Percentiles rank a stretch among this genome's conserved stretches.
Conservation (phyloP, 2,113 vertebrate genomes). For the Anas platyrhynchos region DNA sequence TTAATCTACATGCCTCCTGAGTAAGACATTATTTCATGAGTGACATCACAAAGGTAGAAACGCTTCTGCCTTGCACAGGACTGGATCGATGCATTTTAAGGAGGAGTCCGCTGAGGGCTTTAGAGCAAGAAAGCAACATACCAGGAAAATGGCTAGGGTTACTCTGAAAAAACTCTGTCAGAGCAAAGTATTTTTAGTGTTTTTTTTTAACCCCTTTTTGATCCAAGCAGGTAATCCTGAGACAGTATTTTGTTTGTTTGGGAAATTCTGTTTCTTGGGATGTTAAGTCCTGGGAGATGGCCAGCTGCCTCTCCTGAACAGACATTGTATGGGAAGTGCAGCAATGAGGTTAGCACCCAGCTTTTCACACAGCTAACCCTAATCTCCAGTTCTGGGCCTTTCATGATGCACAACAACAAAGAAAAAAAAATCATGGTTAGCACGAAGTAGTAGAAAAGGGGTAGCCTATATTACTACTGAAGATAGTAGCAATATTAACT, state of each 20-base stretch:
- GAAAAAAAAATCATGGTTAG: background rate
- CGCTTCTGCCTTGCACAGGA: background rate
- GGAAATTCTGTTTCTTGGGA: background rate
- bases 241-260: background rate
- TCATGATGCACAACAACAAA: background rate
- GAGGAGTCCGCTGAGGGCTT: background rate
- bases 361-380: background rate
- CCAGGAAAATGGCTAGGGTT: background rate
- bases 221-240: background rate
- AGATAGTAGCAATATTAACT: background rate
- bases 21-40: background rate
- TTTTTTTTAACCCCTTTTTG: background rate
- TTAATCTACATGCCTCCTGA: slow-evolving; percentile 3
- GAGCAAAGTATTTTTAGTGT: background rate
- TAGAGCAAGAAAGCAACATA: background rate
- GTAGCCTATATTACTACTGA: background rate
- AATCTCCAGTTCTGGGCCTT: background rate
- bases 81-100: background rate
- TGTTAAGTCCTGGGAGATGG: background rate
- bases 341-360: background rate
- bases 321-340: background rate
- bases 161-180: background rate
- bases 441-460: background rate
- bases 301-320: background rate
- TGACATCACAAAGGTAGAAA: slow-evolving; percentile 5